Evolutionary conservation across 1,140 invertebrate genomes (phyloP), one percentile per base, ranked within the genome.

Genomic region (Eumeta japonica): DNA sequence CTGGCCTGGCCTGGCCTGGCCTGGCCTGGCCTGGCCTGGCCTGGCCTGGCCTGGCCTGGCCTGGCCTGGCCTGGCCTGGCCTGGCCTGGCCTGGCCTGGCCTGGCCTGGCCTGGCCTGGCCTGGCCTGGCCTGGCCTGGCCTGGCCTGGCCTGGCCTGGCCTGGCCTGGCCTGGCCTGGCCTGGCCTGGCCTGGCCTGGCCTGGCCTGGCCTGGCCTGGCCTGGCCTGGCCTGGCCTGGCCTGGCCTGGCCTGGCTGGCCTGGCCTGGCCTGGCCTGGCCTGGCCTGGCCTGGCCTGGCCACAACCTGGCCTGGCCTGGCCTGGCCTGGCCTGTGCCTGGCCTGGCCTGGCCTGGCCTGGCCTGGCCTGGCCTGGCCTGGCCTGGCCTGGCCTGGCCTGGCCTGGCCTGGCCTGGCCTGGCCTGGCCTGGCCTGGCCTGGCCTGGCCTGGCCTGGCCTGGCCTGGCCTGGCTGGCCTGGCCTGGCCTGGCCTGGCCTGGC

Each of bases 271-370:
- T 24, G 20, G n/a, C 20, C 20, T 24, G 20, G n/a, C 20, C 20
- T 24, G n/a, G n/a, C 20, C 20, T 24, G 32, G 29, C 20, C 20
- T 24, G 32, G 29, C 20, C 20, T 24, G 32, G 29, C 20, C 20
- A n/a, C n/a, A n/a, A 24, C 20, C 20, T 24, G 20, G n/a, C 20
- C 20, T 24, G 20, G n/a, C 20, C 20, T 24, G 20, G n/a, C 20
- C 20, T 24, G n/a, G n/a, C 20, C 20, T 24, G 32, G 29, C 20
- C 20, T 24, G 20, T 7, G n/a, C 20, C 20, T 24, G 20, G n/a
- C 20, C 20, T 24, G 20, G n/a, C 20, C 20, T 24, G 20, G n/a
- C 20, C 45, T 31, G 11, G 48, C 24, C 46, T 39, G 39, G 28
- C 20, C 20, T 24, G 20, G n/a, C 20, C 20, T 24, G 20, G n/a